Conservation (phyloP, 2,797 vertebrate species). For the Diglossa cyanea region DNA sequence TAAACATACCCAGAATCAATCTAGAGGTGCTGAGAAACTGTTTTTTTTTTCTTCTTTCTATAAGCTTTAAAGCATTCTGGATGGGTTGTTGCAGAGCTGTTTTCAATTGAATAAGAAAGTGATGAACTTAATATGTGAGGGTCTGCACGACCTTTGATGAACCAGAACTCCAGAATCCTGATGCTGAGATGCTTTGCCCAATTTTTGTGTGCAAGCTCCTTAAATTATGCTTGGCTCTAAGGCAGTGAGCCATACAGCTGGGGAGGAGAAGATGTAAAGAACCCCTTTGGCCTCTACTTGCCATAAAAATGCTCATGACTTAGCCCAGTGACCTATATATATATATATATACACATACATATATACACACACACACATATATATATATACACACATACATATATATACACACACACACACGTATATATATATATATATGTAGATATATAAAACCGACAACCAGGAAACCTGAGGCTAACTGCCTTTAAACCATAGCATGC, state of each 20-base stretch:
- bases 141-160: not conserved
- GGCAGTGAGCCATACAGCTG: not conserved
- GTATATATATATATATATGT: too few species aligned
- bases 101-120: not conserved
- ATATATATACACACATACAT: too few species aligned
- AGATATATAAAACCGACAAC: not conserved
- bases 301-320: not conserved
- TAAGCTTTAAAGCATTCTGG: not conserved
- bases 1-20: not conserved
- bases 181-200: not conserved
- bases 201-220: not conserved
- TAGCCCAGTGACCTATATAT: not conserved
- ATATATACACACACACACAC: too few species aligned
- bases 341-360: too few species aligned
- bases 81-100: not conserved
- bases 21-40: not conserved
- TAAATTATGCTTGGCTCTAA: not conserved
- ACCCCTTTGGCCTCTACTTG: not conserved
- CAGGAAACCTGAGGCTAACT: not conserved
- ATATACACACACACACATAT: too few species aligned
- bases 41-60: not conserved
- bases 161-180: not conserved
- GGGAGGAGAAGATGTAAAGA: not conserved
- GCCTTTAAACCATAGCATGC: not conserved
- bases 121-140: not conserved